A percentile compares a stretch with the other conserved stretches of the same genome.
These are phyloP conservation scores for Nannoperca obscura DNA, from an alignment of 2,797 vertebrate genomes.

Conservation along the genomic window DNA sequence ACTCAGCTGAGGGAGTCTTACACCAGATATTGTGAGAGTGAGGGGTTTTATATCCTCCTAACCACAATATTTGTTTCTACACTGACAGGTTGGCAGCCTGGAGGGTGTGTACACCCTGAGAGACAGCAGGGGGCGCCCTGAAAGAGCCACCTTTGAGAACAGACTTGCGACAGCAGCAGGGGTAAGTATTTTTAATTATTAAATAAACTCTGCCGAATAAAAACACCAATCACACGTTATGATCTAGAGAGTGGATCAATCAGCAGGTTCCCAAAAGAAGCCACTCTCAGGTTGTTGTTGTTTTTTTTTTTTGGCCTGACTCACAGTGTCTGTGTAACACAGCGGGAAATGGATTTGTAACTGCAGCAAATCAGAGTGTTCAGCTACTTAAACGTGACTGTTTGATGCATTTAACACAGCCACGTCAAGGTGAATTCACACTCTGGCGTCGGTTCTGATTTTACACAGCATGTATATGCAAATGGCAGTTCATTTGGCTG, in stretches of 20 bases:
- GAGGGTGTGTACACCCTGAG: conserved; percentile 67
- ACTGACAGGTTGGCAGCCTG: conserved; percentile 76
- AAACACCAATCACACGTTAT: conserved; percentile 18
- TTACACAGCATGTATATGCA: conserved; percentile 83
- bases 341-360: conserved; percentile 78
- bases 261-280: conserved; percentile 39
- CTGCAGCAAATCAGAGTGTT: conserved; percentile 73
- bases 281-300: not conserved
- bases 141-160: conserved; percentile 69
- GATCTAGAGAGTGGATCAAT: conserved; percentile 27
- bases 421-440: conserved; percentile 79
- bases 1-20: not conserved
- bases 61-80: conserved; percentile 45
- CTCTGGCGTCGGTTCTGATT: conserved; percentile 77
- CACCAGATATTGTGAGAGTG: not conserved
- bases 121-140: conserved; percentile 73
- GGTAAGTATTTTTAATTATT: conserved; percentile 62
- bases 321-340: conserved; percentile 71
- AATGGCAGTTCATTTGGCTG: conserved; percentile 79
- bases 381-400: conserved; percentile 78
- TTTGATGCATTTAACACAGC: conserved; percentile 78
- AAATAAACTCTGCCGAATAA: conserved; percentile 30
- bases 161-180: conserved; percentile 53
- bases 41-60: conserved; percentile 27
- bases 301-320: conserved; percentile 36